Percentiles rank a stretch among this genome's conserved stretches.
These are phyloP conservation scores for Dicroscelio sp. DNA, from an alignment of 2,888 invertebrate species.

Conservation along the genomic window DNA sequence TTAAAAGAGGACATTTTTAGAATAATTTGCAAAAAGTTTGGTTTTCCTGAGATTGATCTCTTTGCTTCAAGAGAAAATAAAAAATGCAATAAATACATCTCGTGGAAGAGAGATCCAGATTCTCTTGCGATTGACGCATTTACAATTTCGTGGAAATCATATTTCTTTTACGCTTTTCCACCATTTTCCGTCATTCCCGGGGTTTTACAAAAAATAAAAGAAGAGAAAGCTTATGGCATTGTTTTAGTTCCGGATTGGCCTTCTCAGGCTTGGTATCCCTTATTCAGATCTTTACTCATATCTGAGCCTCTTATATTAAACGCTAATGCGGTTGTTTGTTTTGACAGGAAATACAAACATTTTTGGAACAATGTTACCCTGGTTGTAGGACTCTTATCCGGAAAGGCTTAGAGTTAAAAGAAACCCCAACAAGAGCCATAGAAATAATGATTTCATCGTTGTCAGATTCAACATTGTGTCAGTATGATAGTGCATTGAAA, in stretches of 20 bases:
- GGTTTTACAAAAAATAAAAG: constrained; percentile 57
- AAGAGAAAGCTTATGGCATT: constrained; percentile 49
- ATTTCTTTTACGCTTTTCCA: constrained; percentile 76
- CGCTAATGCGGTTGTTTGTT: constrained; percentile 40
- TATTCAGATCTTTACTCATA: constrained; percentile 48
- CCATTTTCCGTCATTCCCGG: constrained; percentile 60
- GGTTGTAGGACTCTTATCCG: constrained; percentile 65
- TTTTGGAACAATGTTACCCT: constrained; percentile 51
- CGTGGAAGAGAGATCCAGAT: constrained; percentile 72
- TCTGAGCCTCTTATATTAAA: constrained; percentile 63
- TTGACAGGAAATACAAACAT: constrained; percentile 50
- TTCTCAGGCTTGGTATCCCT: constrained; percentile 65
- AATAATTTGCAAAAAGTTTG: constrained; percentile 33
- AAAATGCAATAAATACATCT: constrained; percentile 68
- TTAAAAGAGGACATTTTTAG: constrained; percentile 18
- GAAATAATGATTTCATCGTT: constrained; percentile 63
- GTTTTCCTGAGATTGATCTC: constrained; percentile 68
- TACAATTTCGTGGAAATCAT: constrained; percentile 54
- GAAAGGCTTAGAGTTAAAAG: constrained; percentile 60
- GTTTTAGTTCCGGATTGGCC: constrained; percentile 65
- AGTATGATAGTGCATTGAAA: constrained; percentile 58
- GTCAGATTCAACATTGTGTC: constrained; percentile 50
- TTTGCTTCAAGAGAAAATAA: constrained; percentile 67
- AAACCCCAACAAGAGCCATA: constrained; percentile 37
- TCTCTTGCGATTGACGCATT: constrained; percentile 70